These are phyloP conservation scores for Apaloderma vittatum DNA, from an alignment of 2,113 vertebrate species.

Conservation along the genomic window DNA sequence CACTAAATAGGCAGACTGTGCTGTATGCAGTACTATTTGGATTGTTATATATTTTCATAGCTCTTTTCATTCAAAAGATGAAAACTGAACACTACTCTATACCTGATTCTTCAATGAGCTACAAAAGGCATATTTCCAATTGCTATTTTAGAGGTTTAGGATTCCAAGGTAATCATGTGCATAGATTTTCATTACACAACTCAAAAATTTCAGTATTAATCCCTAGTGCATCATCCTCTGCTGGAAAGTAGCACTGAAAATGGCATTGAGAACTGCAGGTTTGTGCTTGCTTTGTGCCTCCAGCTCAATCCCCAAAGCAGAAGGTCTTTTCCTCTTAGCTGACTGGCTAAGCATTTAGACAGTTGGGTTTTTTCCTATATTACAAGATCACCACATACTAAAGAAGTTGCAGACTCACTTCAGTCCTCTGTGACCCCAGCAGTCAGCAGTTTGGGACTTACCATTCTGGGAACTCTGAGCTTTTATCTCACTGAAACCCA, in stretches of 20 bases:
- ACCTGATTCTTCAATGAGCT: background rate
- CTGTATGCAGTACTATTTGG: background rate
- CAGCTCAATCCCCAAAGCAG: background rate
- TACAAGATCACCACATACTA: background rate
- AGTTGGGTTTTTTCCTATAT: background rate
- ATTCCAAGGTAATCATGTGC: background rate
- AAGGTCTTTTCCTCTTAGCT: background rate
- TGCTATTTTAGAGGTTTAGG: background rate
- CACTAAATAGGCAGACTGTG: background rate
- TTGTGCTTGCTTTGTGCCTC: background rate
- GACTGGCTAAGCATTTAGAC: background rate
- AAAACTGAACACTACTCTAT: background rate
- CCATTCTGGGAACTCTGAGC: slow-evolving; percentile 73
- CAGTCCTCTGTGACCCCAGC: background rate
- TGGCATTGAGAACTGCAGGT: background rate
- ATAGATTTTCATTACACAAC: background rate
- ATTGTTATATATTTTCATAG: background rate
- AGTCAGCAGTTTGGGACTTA: slow-evolving; percentile 62
- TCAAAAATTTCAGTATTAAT: background rate
- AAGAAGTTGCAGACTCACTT: background rate
- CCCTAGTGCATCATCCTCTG: background rate
- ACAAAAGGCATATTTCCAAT: background rate
- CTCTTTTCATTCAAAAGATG: background rate
- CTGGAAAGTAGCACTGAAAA: background rate
- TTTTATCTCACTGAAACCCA: slow-evolving; percentile 85